Evolutionary conservation across 1,140 invertebrate species (phyloP).

Genomic region (Drosophila carrolli): DNA sequence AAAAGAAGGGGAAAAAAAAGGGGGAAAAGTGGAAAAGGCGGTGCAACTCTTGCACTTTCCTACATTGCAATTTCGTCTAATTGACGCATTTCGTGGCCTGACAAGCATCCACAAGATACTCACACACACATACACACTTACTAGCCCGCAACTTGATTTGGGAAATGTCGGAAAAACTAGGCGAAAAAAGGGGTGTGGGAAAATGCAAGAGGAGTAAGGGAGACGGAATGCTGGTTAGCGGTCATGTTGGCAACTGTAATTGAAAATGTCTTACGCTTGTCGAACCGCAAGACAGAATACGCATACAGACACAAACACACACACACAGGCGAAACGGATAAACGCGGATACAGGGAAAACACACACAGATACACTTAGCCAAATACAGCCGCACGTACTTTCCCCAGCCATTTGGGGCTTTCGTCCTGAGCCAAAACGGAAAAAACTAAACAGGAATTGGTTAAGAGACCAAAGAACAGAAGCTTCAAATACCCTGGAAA

Average conservation of each 20-base stretch:
- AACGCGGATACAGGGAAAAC: conserved; percentile 26
- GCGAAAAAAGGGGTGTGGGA: conserved; percentile 8
- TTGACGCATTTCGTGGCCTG: conserved; percentile 81
- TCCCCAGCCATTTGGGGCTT: conserved; percentile 33
- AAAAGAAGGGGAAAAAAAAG: conserved; percentile 7
- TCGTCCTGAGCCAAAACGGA: conserved; percentile 49
- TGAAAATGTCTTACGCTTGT: conserved; percentile 83
- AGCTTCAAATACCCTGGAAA: not conserved
- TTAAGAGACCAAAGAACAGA: conserved; percentile 7
- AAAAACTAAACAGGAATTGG: conserved; percentile 3
- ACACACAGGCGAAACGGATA: conserved; percentile 19
- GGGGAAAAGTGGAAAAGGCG: conserved; percentile 9
- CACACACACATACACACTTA: conserved; percentile 14
- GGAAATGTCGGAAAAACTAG: conserved; percentile 29
- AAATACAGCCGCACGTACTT: conserved; percentile 30
- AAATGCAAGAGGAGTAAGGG: conserved; percentile 8
- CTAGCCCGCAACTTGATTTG: conserved; percentile 66
- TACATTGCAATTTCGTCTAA: conserved; percentile 78
- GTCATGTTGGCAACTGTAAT: conserved; percentile 73
- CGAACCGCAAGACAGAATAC: conserved; percentile 74
- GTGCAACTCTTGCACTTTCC: conserved; percentile 53
- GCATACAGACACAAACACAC: conserved; percentile 29
- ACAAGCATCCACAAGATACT: conserved; percentile 57
- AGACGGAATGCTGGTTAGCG: conserved; percentile 55
- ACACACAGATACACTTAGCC: conserved; percentile 18